Base-by-base conservation (phyloP, 1,140 invertebrate genomes). In the Drosophila sturtevanti region DNA sequence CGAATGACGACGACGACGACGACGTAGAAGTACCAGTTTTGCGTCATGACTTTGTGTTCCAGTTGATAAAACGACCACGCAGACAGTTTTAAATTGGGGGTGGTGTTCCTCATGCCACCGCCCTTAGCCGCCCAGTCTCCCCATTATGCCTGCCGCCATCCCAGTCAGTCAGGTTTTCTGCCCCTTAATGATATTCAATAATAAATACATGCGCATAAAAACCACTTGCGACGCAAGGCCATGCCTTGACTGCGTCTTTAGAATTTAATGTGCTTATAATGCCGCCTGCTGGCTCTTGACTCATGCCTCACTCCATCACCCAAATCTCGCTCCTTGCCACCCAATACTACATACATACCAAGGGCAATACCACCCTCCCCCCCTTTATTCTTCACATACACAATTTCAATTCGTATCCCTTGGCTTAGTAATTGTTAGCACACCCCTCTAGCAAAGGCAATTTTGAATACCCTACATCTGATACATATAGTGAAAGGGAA, bases 211-310 rank as follows among this genome's bases (percentile, higher is more conserved):
- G 72, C 72, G 64, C 79, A 89, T 89, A 89, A 89, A 89, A 89
- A 77, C 79, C 85, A 89, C 84, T 89, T 84, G 84, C 79, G 73
- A 61, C 68, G 68, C 64, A 71, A 72, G 84, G 84, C 70, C 84
- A 89, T 89, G 82, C 84, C 66, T 81, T 68, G 84, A 61, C 62
- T 84, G 81, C 62, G 84, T 76, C 84, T 89, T 89, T 72, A 72
- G 84, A 89, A 89, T 87, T 89, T 87, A 89, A 89, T 89, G 84
- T 89, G 84, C 84, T 89, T 89, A 89, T 89, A 89, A 89, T 89
- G 80, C 84, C 84, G 84, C 85, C 85, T 77, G 84, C 84, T 89
- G 85, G 63, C 85, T 89, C 84, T 84, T 72, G 41, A 71, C 56
- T 51, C 56, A 69, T 41, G 55, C 38, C 63, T 72, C 44, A 41